Evolutionary conservation across 2,888 invertebrate species (phyloP), one percentile per base, ranked within the genome.

Genomic region (Dorcus hopei): DNA sequence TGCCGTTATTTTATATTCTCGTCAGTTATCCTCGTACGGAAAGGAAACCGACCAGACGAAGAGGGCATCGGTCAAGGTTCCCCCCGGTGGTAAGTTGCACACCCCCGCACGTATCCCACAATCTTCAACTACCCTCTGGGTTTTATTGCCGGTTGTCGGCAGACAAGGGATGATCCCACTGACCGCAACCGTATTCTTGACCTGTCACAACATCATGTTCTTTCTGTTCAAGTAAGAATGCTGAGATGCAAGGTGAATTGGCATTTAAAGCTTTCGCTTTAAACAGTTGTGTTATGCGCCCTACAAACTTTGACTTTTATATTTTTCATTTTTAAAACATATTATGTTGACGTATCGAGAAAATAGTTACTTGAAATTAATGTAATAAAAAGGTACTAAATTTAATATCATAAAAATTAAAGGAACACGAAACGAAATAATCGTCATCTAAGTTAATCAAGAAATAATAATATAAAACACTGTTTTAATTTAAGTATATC

Each of bases 21-120:
- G 26, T 33, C 26, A 33, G 26, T 33, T 33, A 33, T 33, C 26
- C 26, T 33, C 26, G 26, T 33, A 33, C 43, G 38, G 14, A 61
- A 56, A 64, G 64, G 68, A 68, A 68, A 52, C 68, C 40, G 65
- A 51, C 66, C 62, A 68, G 68, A 68, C 68, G 59, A 52, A 63
- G 57, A 67, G 65, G 65, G 66, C 68, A 59, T 61, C 68, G 68
- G 68, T 68, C 68, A 68, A 68, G 65, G 65, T 66, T 67, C 58
- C 63, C 14, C 50, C 55, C 48, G 56, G 61, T 49, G 61, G 54
- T 42, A 61, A 52, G 50, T 51, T 53, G 48, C 2, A 2, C 57
- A 59, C 63, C 55, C 58, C 54, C 61, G 39, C 61, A 53, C 61
- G 52, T 55, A 58, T 58, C 58, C 59, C 57, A 51, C 38, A 51